Evolutionary conservation across 2,797 vertebrate species (phyloP), one percentile per base, ranked within the genome.

Genomic region (Notoglanidium macrostoma): DNA sequence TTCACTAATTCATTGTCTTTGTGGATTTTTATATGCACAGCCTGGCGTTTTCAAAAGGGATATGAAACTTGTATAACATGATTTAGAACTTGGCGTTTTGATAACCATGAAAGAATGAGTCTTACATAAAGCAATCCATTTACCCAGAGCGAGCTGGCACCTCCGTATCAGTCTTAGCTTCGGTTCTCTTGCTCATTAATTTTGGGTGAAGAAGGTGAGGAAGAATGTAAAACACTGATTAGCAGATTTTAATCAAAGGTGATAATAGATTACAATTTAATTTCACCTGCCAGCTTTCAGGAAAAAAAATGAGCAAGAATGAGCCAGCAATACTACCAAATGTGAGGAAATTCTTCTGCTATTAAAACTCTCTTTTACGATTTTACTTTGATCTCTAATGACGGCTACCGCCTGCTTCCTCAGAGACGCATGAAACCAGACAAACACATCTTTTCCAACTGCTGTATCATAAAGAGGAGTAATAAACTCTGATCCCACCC

Each of bases 161-260:
- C 26, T 83, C 61, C 1, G 21, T 65, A 59, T 87, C 67, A 82
- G n/a, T 40, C 54, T 19, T 63, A 40, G n/a, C 57, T 51, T 82
- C 21, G 35, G 32, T 23, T n/a, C 68, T 23, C 2, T 61, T 12
- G 0, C 68, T 83, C 44, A 44, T 82, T 29, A 9, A 51, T 63
- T 63, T 73, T 26, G 6, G 19, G 40, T 26, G 40, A 82, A 15
- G 85, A 49, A 86, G 35, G 32, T 44, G 21, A 21, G 17, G 19
- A 32, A 70, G 12, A 54, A 44, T 67, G 68, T n/a, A 35, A 26
- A 80, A 59, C 11, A 29, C 51, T 17, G 40, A 80, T 86, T 80
- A 81, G 51, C 35, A 29, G 35, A 59, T 81, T 61, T 32, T 81
- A 72, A 59, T 80, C 23, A 49, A 68, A 79, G n/a, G n/a, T 15